Evolutionary conservation across 2,797 vertebrate genomes (phyloP).

Genomic region (Danio aesculapii): DNA sequence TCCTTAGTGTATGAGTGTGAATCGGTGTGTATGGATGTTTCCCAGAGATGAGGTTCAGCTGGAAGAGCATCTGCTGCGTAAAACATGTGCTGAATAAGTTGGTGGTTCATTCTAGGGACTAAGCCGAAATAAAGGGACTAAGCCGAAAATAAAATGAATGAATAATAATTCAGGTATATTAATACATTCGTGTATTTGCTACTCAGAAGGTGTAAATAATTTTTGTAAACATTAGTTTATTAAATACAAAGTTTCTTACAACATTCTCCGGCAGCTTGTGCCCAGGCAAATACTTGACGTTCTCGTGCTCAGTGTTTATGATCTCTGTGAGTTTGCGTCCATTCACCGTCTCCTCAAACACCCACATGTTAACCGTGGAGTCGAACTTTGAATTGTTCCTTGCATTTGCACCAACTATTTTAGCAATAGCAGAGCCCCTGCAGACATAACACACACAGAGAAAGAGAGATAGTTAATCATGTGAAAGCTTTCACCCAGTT

Average conservation of each 20-base stretch:
- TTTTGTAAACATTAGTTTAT: background rate
- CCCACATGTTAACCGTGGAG: constrained; percentile 91
- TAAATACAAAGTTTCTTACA: constrained; percentile 77
- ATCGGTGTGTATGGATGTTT: too few relatives aligned
- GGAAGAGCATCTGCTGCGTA: too few relatives aligned
- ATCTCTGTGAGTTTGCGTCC: constrained; percentile 92
- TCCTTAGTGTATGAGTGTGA: too few relatives aligned
- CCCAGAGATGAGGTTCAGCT: too few relatives aligned
- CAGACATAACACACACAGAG: background rate
- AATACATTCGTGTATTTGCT: too few relatives aligned
- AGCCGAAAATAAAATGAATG: too few relatives aligned
- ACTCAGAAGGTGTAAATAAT: too few relatives aligned
- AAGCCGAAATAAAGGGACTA: too few relatives aligned
- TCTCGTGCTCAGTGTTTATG: constrained; percentile 94
- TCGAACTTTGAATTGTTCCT: constrained; percentile 84
- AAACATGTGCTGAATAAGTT: too few relatives aligned
- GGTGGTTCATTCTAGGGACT: too few relatives aligned
- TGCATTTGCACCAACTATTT: constrained; percentile 89
- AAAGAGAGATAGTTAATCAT: constrained; percentile 28
- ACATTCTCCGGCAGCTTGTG: constrained; percentile 92
- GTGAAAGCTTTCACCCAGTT: background rate
- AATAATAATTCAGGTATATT: too few relatives aligned
- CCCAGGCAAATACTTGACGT: constrained; percentile 95
- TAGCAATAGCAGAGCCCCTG: constrained; percentile 97
- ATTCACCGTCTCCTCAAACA: constrained; percentile 91